Percentiles rank a stretch among this genome's conserved stretches.
phyloP scores from a whole-genome alignment of 2,797 vertebrate species.

The Parauchenoglanis ngamensis region DNA sequence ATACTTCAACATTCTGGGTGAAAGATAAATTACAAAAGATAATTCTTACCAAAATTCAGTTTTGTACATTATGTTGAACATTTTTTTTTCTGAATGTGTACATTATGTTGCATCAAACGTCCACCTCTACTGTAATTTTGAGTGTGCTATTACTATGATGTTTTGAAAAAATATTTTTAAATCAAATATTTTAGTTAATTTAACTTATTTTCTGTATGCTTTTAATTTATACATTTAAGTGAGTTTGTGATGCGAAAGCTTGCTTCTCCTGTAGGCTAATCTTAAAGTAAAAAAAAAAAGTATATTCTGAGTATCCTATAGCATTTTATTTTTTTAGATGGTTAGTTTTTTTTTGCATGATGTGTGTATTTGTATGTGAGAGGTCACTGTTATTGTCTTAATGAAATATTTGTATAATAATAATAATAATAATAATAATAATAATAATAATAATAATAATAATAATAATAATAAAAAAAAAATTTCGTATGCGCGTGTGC shows the following conservation, averaged over 20 bases:
- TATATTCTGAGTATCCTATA: neutral
- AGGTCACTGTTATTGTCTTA: neutral
- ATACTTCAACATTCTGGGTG: neutral
- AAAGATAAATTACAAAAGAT: neutral
- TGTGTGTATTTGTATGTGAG: neutral
- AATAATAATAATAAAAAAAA: neutral
- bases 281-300: neutral
- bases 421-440: neutral
- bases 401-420: neutral
- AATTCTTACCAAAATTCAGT: neutral
- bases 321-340: neutral
- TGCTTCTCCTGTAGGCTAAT: neutral
- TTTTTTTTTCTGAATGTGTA: neutral
- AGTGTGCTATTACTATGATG: neutral
- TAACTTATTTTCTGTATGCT: neutral
- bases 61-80: neutral
- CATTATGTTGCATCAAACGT: neutral
- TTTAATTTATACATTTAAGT: neutral
- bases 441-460: neutral
- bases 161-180: neutral
- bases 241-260: neutral
- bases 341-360: neutral
- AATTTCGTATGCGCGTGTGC: constrained; percentile 69
- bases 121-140: neutral
- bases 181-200: neutral